Percentiles rank a stretch among this genome's conserved stretches.
phyloP scores from a whole-genome alignment of 2,797 vertebrate genomes.

The Clarias laeviceps region DNA sequence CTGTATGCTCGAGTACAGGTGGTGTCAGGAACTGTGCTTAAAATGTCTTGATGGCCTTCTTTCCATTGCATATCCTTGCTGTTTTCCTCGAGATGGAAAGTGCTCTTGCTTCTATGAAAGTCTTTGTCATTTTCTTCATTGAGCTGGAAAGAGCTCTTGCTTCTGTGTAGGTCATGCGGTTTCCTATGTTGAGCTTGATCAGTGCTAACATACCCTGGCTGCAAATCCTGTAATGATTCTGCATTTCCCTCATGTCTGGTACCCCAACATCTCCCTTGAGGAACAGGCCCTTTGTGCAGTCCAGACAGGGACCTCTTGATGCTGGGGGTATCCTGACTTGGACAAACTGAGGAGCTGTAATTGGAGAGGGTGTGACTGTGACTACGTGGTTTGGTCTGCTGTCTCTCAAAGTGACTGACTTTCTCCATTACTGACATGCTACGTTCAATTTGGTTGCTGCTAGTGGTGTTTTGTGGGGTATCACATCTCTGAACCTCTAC shows the following conservation, averaged over 20 bases:
- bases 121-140: conserved; percentile 59
- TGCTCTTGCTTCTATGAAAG: conserved; percentile 83
- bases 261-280: conserved; percentile 68
- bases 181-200: conserved; percentile 61
- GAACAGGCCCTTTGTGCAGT: conserved; percentile 55
- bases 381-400: conserved; percentile 73
- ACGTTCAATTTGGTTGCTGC: conserved; percentile 58
- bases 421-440: conserved; percentile 90
- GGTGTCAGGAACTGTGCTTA: conserved; percentile 69
- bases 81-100: conserved; percentile 75
- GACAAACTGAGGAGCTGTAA: conserved; percentile 54
- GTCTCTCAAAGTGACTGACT: conserved; percentile 87
- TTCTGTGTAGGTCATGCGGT: conserved; percentile 74
- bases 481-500: conserved; percentile 72
- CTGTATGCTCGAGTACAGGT: conserved; percentile 80
- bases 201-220: conserved; percentile 52
- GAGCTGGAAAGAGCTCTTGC: conserved; percentile 85
- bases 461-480: conserved; percentile 60
- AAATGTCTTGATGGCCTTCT: conserved; percentile 66
- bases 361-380: conserved; percentile 62
- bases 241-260: conserved; percentile 53
- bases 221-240: conserved; percentile 52
- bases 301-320: conserved; percentile 60
- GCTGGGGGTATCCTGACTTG: conserved; percentile 46
- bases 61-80: conserved; percentile 68